Evolutionary conservation across 2,888 invertebrate species (phyloP), one percentile per base, ranked within the genome.

Genomic region (Oligia strigilis): DNA sequence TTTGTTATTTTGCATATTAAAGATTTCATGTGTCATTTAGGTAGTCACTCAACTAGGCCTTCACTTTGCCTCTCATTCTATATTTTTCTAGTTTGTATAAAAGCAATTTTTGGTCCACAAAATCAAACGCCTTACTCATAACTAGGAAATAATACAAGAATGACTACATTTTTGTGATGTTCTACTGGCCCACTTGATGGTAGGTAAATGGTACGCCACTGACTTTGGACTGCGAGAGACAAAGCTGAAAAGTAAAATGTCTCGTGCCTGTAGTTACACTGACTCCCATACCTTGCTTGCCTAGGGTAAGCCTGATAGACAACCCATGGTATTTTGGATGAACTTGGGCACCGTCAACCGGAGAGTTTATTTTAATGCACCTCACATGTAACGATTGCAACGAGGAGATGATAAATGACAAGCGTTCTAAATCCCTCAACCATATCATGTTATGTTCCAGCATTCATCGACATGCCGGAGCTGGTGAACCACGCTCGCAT

Each of bases 391-490:
- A 14, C 62, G 36, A 36, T 36, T 17, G 64, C 17, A 64, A 64
- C 17, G 5, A 19, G 69, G 9, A 46, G 29, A n/a, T 58, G 23
- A 11, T 9, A n/a, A 11, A 36, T 14, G 8, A 5, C 11, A 36
- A 36, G 8, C 69, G 6, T 9, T 29, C 19, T 11, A 6, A 19
- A 49, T 69, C 9, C 19, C 17, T 29, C 17, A 6, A 36, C 5
- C 14, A 55, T 9, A 5, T 14, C 0, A 40, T 43, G 17, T 67
- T 17, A 29, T 62, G 75, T 75, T 77, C 6, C 95, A 99, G 99
- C 98, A 75, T 99, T 99, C 95, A 98, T 99, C 93, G 99, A 99
- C 94, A 98, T 99, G 98, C 99, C 99, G 1, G 99, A 99, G 95
- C 97, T 99, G 88, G 98, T 99, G 86, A 97, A 97, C 23, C 98